These are phyloP conservation scores for Trigoniulus corallinus DNA, from an alignment of 1,140 invertebrate genomes.

Conservation along the genomic window DNA sequence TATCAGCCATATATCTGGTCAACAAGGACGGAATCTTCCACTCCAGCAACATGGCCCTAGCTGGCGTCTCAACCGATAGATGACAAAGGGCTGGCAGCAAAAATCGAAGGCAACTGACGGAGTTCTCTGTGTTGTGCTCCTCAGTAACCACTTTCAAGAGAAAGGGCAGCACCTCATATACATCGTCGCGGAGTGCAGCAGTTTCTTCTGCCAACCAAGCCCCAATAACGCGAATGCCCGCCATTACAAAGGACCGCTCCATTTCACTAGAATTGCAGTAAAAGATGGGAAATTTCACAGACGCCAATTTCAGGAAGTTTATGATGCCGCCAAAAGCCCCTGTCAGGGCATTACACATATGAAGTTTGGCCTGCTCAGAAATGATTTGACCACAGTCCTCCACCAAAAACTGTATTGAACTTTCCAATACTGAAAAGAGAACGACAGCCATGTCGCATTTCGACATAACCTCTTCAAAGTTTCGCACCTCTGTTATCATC, in stretches of 20 bases:
- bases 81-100: slow-evolving; percentile 76
- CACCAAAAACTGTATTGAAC: slow-evolving; percentile 59
- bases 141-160: slow-evolving; percentile 17
- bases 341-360: slow-evolving; percentile 73
- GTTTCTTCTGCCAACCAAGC: slow-evolving; percentile 85
- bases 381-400: slow-evolving; percentile 43
- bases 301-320: slow-evolving; percentile 35
- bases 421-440: slow-evolving; percentile 69
- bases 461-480: slow-evolving; percentile 50
- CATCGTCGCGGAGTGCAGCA: slow-evolving; percentile 63
- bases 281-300: background rate
- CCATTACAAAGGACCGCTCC: slow-evolving; percentile 56
- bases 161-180: slow-evolving; percentile 40
- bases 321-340: slow-evolving; percentile 72
- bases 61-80: slow-evolving; percentile 71
- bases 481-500: slow-evolving; percentile 74
- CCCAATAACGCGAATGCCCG: slow-evolving; percentile 61
- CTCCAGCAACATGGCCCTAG: slow-evolving; percentile 59
- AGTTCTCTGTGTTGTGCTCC: slow-evolving; percentile 4
- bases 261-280: background rate
- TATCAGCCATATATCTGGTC: slow-evolving; percentile 16
- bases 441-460: slow-evolving; percentile 48
- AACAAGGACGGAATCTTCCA: slow-evolving; percentile 23
- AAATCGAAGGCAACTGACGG: slow-evolving; percentile 44
- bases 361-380: slow-evolving; percentile 75